Percentiles rank a stretch among this genome's conserved stretches.
Evolutionary conservation across 2,113 vertebrate genomes (phyloP).

Genomic region (Spilogale gracilis): DNA sequence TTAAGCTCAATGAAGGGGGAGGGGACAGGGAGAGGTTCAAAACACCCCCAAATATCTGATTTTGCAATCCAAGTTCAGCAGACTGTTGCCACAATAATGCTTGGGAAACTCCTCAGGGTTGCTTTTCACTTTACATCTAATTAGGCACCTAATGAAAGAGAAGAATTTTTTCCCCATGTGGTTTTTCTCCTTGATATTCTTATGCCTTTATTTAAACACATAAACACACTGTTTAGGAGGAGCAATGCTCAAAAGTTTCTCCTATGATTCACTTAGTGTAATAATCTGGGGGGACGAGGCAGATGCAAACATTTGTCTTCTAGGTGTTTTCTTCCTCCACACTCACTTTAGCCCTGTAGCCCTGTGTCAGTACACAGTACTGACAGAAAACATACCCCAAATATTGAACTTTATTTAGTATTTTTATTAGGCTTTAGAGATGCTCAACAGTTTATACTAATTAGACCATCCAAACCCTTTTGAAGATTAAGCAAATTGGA

Average conservation of each 20-base stretch:
- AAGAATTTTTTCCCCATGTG: constrained; percentile 71
- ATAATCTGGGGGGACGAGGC: not conserved
- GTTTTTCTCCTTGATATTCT: constrained; percentile 67
- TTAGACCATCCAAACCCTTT: constrained; percentile 90
- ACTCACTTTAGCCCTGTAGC: not conserved
- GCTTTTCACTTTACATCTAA: constrained; percentile 80
- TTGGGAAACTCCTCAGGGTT: constrained; percentile 74
- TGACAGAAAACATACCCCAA: constrained; percentile 62
- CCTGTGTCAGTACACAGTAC: not conserved
- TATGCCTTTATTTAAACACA: constrained; percentile 69
- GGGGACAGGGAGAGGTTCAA: constrained; percentile 70
- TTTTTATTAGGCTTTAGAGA: constrained; percentile 86
- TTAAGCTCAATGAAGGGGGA: constrained; percentile 87
- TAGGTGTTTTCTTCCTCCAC: not conserved
- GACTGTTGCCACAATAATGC: constrained; percentile 71
- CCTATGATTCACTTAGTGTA: not conserved
- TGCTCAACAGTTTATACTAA: constrained; percentile 89
- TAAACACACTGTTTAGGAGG: constrained; percentile 56
- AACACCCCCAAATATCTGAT: constrained; percentile 80
- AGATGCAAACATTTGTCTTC: not conserved
- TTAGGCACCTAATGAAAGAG: constrained; percentile 82
- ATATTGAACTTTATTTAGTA: constrained; percentile 62
- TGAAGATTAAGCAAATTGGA: constrained; percentile 94
- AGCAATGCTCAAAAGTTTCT: constrained; percentile 53
- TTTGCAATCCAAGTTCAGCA: constrained; percentile 82